Base-by-base conservation (phyloP, 1,140 invertebrate genomes). In the Ceratitis capitata region DNA sequence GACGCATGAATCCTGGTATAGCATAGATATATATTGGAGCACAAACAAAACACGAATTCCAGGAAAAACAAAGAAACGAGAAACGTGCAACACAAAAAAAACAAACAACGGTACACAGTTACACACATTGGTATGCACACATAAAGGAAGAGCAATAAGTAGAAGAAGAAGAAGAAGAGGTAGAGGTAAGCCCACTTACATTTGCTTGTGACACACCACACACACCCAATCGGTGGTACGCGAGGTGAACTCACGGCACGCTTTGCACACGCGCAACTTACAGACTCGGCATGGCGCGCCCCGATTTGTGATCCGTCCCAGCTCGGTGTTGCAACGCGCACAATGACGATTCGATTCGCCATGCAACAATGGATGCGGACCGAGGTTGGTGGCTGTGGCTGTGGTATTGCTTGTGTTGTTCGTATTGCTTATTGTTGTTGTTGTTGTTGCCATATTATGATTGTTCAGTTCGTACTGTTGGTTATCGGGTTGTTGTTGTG, bases 281-380 rank as follows among this genome's bases (percentile, higher is more conserved):
- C 96, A 96, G 9, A 94, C 92, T 78, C 93, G 93, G 90, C 96
- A 96, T 64, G 93, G 91, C 14, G 95, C 95, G 5, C 96, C 96
- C 49, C 95, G 93, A 92, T 96, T 96, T 87, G 96, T 94, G 87
- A 96, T 95, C 86, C 95, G 93, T 58, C 96, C 96, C 87, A 96
- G 92, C 88, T 95, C 94, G 49, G 93, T 93, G 82, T 94, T 92
- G 91, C 96, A 96, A 90, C 95, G 93, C 16, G 94, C 94, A 90
- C 96, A 96, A 87, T 93, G 93, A 85, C 94, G 93, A 89, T 93
- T 93, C 85, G 93, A 93, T 88, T 92, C 92, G 87, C 84, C 92
- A 86, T 85, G 92, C 83, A 85, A 87, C 91, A 56, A 92, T 88
- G 87, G 82, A 88, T 88, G 87, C 49, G 87, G 88, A 84, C 83